Evolutionary conservation across 2,888 invertebrate species (phyloP), one percentile per base, ranked within the genome.

Genomic region (Scaptomyza tumidula): DNA sequence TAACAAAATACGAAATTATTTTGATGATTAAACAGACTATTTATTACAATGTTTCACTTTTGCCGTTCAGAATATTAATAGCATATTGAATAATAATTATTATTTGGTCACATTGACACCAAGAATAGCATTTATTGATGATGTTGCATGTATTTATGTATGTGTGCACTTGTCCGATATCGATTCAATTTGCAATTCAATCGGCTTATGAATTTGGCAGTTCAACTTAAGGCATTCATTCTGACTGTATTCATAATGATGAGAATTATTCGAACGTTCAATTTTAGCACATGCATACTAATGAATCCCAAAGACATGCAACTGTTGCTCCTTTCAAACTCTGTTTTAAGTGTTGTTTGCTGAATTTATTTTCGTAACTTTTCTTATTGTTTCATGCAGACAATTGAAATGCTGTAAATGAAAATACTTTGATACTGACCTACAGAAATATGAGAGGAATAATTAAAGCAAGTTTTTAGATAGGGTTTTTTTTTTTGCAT

Each of bases 81-180:
- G 7, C 41, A 31, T 13, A 13, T 14, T 24, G 11, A 44, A 29
- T 35, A 41, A 24, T 31, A 44, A 53, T 46, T 53, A 65, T 55
- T 66, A 54, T 77, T 65, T 65, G 55, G n/a, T 35, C 24, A 46
- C 41, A 68, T 79, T 65, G 68, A 77, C 69, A 46, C 63, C 37
- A 31, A 31, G 9, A 45, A 10, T 19, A 11, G 31, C 7, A 11
- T 6, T n/a, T 31, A n/a, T 29, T 31, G 16, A 16, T 27, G 27
- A 13, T 35, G 33, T 33, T 10, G 33, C 10, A 33, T 33, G 3
- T n/a, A 5, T 24, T 11, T 29, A 16, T 9, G 2, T 16, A 14
- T 27, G 6, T 1, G 9, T 11, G 11, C 7, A 29, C 33, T 61
- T 16, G 6, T 29, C 19, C 14, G 62, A 14, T 31, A 43, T 19